Percentiles rank a stretch among this genome's conserved stretches.
phyloP scores from a whole-genome alignment of 2,888 invertebrate genomes.

The Pyrrhosoma nymphula region DNA sequence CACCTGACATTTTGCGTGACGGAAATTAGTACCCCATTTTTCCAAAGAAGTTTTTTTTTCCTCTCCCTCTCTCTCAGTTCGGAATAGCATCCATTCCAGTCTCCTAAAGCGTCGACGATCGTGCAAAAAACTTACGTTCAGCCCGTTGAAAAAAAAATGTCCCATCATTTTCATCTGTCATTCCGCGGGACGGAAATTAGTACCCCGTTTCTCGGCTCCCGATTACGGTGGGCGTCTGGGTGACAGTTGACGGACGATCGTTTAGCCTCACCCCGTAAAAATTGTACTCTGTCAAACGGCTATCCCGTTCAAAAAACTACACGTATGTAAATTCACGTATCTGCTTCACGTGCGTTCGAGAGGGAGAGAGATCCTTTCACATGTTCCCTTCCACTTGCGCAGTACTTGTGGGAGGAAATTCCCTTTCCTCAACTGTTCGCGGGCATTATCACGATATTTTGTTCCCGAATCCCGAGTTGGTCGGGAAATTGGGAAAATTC shows the following conservation, averaged over 20 bases:
- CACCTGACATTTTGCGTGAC: slow-evolving; percentile 15
- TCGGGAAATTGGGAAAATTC: no score
- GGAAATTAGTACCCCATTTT: slow-evolving; percentile 42
- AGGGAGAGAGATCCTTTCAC: background rate
- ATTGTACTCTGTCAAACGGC: background rate
- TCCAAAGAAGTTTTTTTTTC: background rate
- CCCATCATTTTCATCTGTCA: slow-evolving; percentile 17
- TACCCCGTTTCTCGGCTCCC: background rate
- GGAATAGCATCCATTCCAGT: background rate
- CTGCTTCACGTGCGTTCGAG: background rate
- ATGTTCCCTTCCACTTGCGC: no score
- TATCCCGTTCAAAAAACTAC: background rate
- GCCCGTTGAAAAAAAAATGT: background rate
- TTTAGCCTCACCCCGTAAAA: background rate
- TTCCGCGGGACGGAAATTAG: slow-evolving; percentile 38
- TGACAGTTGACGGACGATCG: slow-evolving; percentile 44
- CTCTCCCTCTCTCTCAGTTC: background rate
- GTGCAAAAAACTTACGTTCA: background rate
- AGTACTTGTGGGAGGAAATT: no score
- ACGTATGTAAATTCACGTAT: background rate
- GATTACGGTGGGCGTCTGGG: background rate
- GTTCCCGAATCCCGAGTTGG: no score
- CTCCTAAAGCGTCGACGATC: background rate
- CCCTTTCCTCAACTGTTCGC: no score
- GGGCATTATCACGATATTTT: no score